Conservation (phyloP, 2,113 vertebrate genomes). For the Dascyllus trimaculatus region DNA sequence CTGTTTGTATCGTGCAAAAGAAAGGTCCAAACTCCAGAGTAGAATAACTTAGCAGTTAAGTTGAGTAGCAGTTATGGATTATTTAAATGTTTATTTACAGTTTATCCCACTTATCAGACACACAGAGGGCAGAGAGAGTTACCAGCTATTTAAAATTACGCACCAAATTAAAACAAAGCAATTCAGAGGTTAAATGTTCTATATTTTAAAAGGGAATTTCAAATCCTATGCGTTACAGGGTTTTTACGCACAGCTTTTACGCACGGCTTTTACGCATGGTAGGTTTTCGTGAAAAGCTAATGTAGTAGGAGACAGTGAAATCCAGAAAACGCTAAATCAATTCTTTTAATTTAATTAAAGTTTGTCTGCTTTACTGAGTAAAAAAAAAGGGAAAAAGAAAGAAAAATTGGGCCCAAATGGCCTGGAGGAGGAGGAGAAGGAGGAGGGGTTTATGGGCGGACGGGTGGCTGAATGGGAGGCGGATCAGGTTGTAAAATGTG, state of each 20-base stretch:
- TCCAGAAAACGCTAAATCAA: not conserved
- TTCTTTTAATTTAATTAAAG: not conserved
- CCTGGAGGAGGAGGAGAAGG: not conserved
- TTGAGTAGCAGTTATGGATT: too few species aligned
- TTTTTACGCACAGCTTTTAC: slow-evolving; percentile 16
- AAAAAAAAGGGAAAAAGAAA: not conserved
- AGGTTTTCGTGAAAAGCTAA: not conserved
- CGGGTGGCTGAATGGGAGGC: not conserved
- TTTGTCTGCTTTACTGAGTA: not conserved
- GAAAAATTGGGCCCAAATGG: too few species aligned
- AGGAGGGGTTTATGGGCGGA: not conserved
- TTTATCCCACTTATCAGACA: too few species aligned
- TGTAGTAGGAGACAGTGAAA: too few species aligned
- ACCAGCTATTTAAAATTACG: too few species aligned
- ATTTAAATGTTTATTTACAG: too few species aligned
- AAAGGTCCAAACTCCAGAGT: too few species aligned
- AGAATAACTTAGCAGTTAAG: too few species aligned
- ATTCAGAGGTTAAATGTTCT: too few species aligned
- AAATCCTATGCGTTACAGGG: not conserved
- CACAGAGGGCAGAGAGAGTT: too few species aligned
- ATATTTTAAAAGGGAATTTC: not conserved
- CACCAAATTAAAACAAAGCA: too few species aligned
- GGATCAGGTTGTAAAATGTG: not conserved
- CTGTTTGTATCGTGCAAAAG: too few species aligned
- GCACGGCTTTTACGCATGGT: not conserved